phyloP scores from a whole-genome alignment of 2,797 vertebrate species.

The Syndactyla subalaris region DNA sequence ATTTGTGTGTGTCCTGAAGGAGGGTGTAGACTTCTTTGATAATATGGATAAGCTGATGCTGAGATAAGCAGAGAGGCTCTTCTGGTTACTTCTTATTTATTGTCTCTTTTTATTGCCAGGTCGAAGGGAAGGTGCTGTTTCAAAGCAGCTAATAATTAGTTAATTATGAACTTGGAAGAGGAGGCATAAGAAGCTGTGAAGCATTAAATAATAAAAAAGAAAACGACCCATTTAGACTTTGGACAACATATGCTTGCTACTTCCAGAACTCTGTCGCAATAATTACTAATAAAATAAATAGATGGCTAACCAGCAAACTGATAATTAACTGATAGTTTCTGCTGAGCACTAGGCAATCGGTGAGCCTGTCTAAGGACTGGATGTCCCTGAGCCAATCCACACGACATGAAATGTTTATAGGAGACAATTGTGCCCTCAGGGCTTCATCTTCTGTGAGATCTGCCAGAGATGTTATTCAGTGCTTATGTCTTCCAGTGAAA shows the following conservation, averaged over 20 bases:
- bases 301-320: constrained; percentile 85
- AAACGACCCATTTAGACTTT: constrained; percentile 81
- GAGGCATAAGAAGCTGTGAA: constrained; percentile 76
- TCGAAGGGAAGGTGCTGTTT: constrained; percentile 79
- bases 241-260: constrained; percentile 78
- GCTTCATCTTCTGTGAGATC: constrained; percentile 83
- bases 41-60: constrained; percentile 82
- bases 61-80: constrained; percentile 77
- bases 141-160: constrained; percentile 85
- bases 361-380: constrained; percentile 69
- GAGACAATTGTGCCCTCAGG: constrained; percentile 85
- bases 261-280: constrained; percentile 81
- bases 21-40: constrained; percentile 78
- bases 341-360: constrained; percentile 78
- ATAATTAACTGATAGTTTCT: constrained; percentile 87
- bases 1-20: constrained; percentile 63
- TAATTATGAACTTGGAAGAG: constrained; percentile 85
- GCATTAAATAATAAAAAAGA: constrained; percentile 79
- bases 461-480: constrained; percentile 89
- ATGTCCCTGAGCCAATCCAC: constrained; percentile 79
- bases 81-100: constrained; percentile 83
- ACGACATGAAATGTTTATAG: constrained; percentile 84
- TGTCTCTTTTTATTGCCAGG: constrained; percentile 81
- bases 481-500: constrained; percentile 87
- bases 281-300: constrained; percentile 89